Base-by-base conservation (phyloP, 35 echinoderm and acorn worm genomes). In the Ophioderma brevispina region DNA sequence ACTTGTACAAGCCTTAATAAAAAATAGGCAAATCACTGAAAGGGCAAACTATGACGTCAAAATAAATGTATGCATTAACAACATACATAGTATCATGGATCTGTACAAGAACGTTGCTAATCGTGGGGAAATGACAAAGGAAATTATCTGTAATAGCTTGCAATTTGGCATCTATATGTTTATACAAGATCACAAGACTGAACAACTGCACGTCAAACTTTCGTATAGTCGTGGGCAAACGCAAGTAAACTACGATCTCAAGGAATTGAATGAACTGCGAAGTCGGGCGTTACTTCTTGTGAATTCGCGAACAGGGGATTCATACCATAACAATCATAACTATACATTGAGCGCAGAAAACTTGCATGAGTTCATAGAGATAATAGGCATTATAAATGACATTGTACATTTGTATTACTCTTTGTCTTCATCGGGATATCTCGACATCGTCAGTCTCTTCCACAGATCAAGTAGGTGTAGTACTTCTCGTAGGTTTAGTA, bases 61-160 rank as follows among this genome's bases (percentile, higher is more conserved):
- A 40, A 87, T 87, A 28, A 78, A 43, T 25, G 42, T 75, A 23
- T 87, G 85, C 41, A 50, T 76, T 15, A 37, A 87, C 25, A 64
- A 87, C 39, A 36, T 87, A 3, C 85, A 87, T 42, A 36, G 35
- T 77, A 23, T 87, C 25, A 28, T 35, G 37, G 75, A 87, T 46
- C 38, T 87, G 35, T 87, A 78, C 85, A 87, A 87, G 32, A 87
- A 78, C 31, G 37, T 87, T 78, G 85, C 85, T 8, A 64, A 87
- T 31, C 33, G 85, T 13, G 75, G 85, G 34, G 85, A 78, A 46
- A 37, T 87, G 85, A 87, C 85, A 28, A 87, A 87, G 64, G 38
- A 87, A 46, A 87, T 87, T 21, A 78, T 87, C 31, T 28, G 32
- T 3, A 87, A 78, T 78, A 75, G 64, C 3, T n/a, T 87, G 37